Evolutionary conservation across 2,797 vertebrate genomes (phyloP), one percentile per base, ranked within the genome.

Genomic region (Melopsittacus undulatus): DNA sequence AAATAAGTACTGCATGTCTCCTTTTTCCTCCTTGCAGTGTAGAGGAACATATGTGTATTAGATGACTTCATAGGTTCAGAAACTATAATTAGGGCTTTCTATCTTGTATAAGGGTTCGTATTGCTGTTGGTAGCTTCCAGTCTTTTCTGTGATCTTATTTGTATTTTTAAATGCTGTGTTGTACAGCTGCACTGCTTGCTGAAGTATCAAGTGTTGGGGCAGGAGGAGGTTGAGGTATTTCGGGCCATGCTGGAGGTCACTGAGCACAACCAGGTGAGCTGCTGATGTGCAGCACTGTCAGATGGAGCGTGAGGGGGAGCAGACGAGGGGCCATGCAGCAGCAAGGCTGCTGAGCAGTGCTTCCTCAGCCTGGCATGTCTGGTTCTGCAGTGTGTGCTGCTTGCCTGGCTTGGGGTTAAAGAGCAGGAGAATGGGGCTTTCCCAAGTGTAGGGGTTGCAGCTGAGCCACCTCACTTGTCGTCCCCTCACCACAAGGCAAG

Each of bases 41-140:
- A 76, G 74, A 75, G 62, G 57, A 95, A 40, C 81, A 80, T 96
- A 92, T 51, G 83, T 87, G 40, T 93, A 77, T 92, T 92, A 83
- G 69, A 92, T 97, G 89, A 95, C 89, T 97, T 97, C 97, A 93
- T 89, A 95, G 79, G 79, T 92, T 95, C 87, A 73, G 86, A 79
- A 85, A 34, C 82, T 94, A 59, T 97, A 94, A 93, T 86, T 95
- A 81, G 76, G 84, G 70, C 72, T 88, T 95, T 96, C 96, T 95
- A 6, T 75, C 69, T 89, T 64, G 14, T 81, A 63, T 63, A 72
- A 83, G n/a, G 64, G 54, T 93, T 83, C 57, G 20, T 26, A 2
- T 54, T 2, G 1, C n/a, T 80, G 29, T 89, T 40, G 24, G 32
- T 83, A 92, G 73, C 56, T 72, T 81, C 29, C 45, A 93, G 45